Percentiles rank a stretch among this genome's conserved stretches.
These are phyloP conservation scores for Hypothenemus hampei DNA, from an alignment of 1,140 invertebrate species.

Conservation along the genomic window DNA sequence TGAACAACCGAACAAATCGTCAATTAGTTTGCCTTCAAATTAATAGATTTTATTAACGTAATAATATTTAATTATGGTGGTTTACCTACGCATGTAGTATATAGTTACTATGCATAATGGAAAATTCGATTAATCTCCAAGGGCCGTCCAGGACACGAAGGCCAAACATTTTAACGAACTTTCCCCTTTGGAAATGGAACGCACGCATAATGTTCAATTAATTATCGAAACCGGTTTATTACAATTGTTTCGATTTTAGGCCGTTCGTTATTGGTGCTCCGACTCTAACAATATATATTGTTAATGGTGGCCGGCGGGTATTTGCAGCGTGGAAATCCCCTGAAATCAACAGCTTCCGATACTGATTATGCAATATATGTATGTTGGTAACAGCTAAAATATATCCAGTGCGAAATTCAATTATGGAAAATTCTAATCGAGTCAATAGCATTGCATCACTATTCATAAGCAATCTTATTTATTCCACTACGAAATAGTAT, in stretches of 20 bases:
- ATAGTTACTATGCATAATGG: too few relatives aligned
- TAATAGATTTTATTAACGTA: slow-evolving; percentile 8
- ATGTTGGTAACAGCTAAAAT: too few relatives aligned
- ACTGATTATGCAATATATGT: too few relatives aligned
- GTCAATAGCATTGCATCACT: too few relatives aligned
- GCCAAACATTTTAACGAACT: slow-evolving; percentile 21
- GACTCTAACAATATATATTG: slow-evolving; percentile 8
- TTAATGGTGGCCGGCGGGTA: slow-evolving; percentile 2
- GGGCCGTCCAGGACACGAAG: slow-evolving; percentile 8
- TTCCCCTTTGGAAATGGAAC: slow-evolving; percentile 16
- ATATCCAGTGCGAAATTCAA: too few relatives aligned
- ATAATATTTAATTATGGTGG: slow-evolving; percentile 11
- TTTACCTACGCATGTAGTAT: not conserved
- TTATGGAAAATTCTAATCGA: too few relatives aligned
- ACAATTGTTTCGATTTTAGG: slow-evolving; percentile 22
- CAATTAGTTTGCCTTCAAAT: slow-evolving; percentile 6
- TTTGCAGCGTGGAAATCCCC: slow-evolving; percentile 8
- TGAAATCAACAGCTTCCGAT: too few relatives aligned
- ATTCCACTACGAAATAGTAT: too few relatives aligned
- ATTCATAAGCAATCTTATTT: too few relatives aligned
- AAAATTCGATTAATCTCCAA: slow-evolving; percentile 23
- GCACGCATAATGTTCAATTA: slow-evolving; percentile 25
- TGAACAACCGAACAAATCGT: too few relatives aligned
- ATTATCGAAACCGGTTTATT: slow-evolving; percentile 15
- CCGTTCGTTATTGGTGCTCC: slow-evolving; percentile 8